Evolutionary conservation across 2,113 vertebrate species (phyloP), one percentile per base, ranked within the genome.

Genomic region (Cyanoderma ruficeps): DNA sequence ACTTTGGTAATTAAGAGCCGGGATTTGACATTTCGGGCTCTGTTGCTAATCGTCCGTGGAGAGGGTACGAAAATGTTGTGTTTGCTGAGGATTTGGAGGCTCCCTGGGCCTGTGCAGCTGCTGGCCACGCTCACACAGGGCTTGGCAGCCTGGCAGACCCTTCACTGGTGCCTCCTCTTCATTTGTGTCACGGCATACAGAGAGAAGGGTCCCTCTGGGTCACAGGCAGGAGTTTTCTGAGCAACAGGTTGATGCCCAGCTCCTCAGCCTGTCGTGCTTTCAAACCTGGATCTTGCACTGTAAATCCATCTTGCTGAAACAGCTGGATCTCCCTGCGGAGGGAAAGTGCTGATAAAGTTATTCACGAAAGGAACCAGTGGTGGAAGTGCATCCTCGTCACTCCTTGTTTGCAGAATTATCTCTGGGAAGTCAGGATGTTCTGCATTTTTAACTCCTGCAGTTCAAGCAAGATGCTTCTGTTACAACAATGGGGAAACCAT

Each of bases 1-100:
- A 77, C 83, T 94, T 93, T 1, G 4, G 88, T 95, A 97, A 95
- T 96, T 96, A 96, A 96, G 90, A 96, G 60, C 71, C 0, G 1
- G 11, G 55, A 76, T 95, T 81, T 97, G 90, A 92, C 46, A 60
- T 92, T 93, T 89, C 4, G 63, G 93, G 76, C 80, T 92, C 87
- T 2, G 19, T 39, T 65, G 80, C 88, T 95, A 81, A 93, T 90
- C 0, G 17, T 50, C 92, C 3, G 0, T 68, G 86, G 41, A 81
- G 83, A 67, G 53, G 86, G 46, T 49, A 44, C 88, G 53, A 74
- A 86, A 93, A 89, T 60, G 44, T 68, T 94, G 81, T 67, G 22
- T 85, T 96, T 7, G 7, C 67, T 15, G 37, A 2, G 6, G 80
- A 30, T 50, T 2, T 28, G 31, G 60, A 46, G 1, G 0, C 22